Base-by-base conservation (phyloP, 2,113 vertebrate species). In the Miniopterus natalensis region DNA sequence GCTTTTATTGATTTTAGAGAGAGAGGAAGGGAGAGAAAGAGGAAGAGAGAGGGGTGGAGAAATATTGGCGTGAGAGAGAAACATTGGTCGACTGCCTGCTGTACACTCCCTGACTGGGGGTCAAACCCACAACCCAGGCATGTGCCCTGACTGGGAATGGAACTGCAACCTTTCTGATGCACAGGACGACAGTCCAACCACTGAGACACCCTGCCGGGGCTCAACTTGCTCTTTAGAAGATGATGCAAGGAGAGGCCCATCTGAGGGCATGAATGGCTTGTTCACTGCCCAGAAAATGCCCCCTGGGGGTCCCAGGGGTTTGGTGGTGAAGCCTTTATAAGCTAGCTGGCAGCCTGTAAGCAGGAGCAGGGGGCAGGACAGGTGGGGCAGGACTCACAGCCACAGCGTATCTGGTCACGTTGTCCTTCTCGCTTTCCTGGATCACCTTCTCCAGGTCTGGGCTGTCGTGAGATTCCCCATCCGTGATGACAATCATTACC, bases 401-500 rank as follows among this genome's bases (percentile, higher is more conserved):
- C 90, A 99, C 99, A 0, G 99, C 99, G 0, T 99, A 99, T 98
- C 99, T 97, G 94, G 99, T 99, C 98, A 99, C 98, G 4, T 99
- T 99, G 97, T 99, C 99, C 90, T 95, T 98, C 98, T 99, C 99
- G 12, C 99, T 99, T 95, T 99, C 98, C 78, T 98, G 98, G 13
- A 99, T 99, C 11, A 98, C 99, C 96, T 98, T 98, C 96, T 99
- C 97, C 85, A 99, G 98, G 96, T 99, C 99, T 0, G 99, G 98
- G 97, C 99, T 99, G 98, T 99, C 99, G 0, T 99, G 99, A 17
- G 99, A 99, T 88, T 99, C 99, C 59, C 99, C 99, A 0, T 99
- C 99, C 6, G 99, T 99, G 97, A 99, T 99, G 70, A 99, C 99
- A 23, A 99, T 99, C 99, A 99, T 99, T 96, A 99, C 99, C 86